Evolutionary conservation across 2,113 vertebrate species (phyloP), one percentile per base, ranked within the genome.

Genomic region (Pogona vitticeps): DNA sequence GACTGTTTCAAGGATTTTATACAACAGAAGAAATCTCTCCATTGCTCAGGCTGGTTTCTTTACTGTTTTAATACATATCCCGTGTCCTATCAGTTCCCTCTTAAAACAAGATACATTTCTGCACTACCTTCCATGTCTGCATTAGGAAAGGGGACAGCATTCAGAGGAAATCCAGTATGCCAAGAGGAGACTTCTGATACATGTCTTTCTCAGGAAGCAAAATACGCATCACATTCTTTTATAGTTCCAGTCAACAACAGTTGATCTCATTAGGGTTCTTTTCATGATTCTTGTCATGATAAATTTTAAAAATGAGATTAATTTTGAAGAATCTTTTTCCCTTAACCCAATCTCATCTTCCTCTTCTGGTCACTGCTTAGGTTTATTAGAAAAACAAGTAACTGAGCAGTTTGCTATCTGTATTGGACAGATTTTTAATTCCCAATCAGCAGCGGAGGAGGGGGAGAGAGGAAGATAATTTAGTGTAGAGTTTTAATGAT

Each of bases 101-200:
- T 89, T 0, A 95, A 94, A 93, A 91, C 91, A 90, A 87, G 83
- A 89, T 17, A 94, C 84, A 33, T 87, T 87, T 85, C 94, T 93
- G 13, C 88, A 86, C 0, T 89, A 10, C 91, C 7, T 92, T 93
- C 76, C 86, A 82, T 88, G 65, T 82, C 56, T 90, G 85, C 67
- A 87, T 82, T 0, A 28, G 90, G 70, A 93, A 87, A 65, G 71
- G 81, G 23, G 80, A 89, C 82, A 76, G 76, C 80, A 89, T 91
- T 65, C 91, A 91, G 33, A 86, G 81, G 72, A 89, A 86, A 28
- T 67, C 3, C 84, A 86, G 84, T 67, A 59, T 83, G 68, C 88
- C 86, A 83, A 79, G 73, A 91, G 91, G 71, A 88, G 90, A 90
- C 77, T 91, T 94, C 70, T 94, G n/a, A 89, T 78, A 88, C n/a